Conservation (phyloP, 2,888 invertebrate species). For the Unio delphinus region DNA sequence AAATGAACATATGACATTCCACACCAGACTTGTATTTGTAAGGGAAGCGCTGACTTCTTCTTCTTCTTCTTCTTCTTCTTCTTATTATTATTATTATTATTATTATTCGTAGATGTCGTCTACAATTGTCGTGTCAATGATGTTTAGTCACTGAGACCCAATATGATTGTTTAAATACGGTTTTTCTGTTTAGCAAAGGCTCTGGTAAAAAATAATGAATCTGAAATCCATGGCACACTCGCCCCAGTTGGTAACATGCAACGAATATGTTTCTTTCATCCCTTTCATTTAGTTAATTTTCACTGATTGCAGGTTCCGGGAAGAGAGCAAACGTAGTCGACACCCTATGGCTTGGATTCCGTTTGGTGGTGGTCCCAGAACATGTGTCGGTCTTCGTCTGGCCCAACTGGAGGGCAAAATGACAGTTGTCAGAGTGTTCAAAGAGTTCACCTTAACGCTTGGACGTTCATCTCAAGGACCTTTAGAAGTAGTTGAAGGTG, state of each 20-base stretch:
- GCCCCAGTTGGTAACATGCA: neutral
- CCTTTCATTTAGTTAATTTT: neutral
- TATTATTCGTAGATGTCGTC: too few relatives aligned
- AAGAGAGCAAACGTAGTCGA: constrained; percentile 43
- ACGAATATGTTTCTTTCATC: neutral
- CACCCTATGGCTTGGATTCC: constrained; percentile 65
- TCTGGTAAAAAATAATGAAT: neutral
- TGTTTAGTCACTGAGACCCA: neutral
- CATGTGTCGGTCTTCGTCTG: constrained; percentile 63
- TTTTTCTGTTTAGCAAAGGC: neutral
- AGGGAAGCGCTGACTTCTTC: too few relatives aligned
- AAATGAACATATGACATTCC: too few relatives aligned
- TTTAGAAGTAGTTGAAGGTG: constrained; percentile 57
- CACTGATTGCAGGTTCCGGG: constrained; percentile 49
- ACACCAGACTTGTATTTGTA: too few relatives aligned
- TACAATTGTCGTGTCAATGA: neutral
- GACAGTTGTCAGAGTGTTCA: constrained; percentile 52
- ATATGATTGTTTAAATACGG: neutral
- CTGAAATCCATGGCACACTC: neutral
- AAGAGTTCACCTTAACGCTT: constrained; percentile 52
- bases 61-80: too few relatives aligned
- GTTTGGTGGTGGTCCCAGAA: constrained; percentile 65
- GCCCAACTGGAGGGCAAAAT: constrained; percentile 65
- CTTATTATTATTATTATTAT: neutral
- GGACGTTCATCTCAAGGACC: constrained; percentile 40